Percentiles rank a stretch among this genome's conserved stretches.
Conservation (phyloP, 53 echinoderm and acorn worm species). For the Apostichopus leukothele region DNA sequence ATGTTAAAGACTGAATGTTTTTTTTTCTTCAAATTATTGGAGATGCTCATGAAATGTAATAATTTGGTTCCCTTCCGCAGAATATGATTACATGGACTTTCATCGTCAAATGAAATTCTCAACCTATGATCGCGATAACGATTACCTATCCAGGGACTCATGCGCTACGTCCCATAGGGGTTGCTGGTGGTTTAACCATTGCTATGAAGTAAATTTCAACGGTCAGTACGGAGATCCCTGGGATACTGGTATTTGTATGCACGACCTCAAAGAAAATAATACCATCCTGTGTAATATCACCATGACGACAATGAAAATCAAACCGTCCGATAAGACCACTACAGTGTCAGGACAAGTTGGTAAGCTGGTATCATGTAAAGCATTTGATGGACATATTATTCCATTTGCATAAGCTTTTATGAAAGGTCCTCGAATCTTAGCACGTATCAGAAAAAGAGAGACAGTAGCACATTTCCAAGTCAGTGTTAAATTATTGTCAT, state of each 20-base stretch:
- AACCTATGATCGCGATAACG: constrained; percentile 9
- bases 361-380: too few species aligned
- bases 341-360: too few species aligned
- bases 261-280: neutral
- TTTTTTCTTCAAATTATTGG: neutral
- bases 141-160: neutral
- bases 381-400: too few species aligned
- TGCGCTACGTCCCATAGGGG: neutral
- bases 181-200: neutral
- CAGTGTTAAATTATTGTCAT: too few species aligned
- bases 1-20: too few species aligned
- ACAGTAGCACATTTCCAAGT: too few species aligned
- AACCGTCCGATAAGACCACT: neutral
- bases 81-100: constrained; percentile 20
- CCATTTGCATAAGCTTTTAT: too few species aligned
- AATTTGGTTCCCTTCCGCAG: neutral
- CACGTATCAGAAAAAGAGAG: too few species aligned
- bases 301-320: neutral
- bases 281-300: neutral
- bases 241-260: neutral
- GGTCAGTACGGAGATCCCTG: constrained; percentile 2
- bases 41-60: too few species aligned
- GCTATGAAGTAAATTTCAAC: neutral
- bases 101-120: neutral
- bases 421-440: too few species aligned